These are phyloP conservation scores for Carlito syrichta DNA, from an alignment of 2,113 vertebrate species.

Conservation along the genomic window DNA sequence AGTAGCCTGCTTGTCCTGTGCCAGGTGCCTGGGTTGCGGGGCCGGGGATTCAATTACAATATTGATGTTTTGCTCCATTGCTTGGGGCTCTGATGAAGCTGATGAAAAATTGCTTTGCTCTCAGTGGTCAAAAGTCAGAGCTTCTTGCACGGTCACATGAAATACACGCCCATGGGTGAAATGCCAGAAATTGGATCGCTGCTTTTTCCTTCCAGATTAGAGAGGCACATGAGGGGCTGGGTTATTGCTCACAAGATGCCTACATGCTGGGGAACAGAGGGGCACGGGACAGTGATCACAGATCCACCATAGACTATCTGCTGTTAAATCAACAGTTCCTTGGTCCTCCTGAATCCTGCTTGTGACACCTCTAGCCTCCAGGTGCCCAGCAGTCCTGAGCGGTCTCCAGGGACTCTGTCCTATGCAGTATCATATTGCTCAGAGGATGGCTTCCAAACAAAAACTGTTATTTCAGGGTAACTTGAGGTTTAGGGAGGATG, in stretches of 20 bases:
- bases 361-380: no score
- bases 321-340: fast-evolving
- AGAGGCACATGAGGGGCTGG: slow-evolving; percentile 51
- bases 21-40: background rate
- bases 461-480: background rate
- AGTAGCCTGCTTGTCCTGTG: background rate
- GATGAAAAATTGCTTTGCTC: slow-evolving; percentile 69
- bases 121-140: background rate
- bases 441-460: background rate
- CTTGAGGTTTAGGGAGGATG: background rate
- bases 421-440: background rate
- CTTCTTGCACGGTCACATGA: background rate
- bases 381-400: background rate
- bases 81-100: background rate
- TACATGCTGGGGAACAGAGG: background rate
- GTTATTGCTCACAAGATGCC: background rate
- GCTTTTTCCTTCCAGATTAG: slow-evolving; percentile 55
- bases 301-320: background rate
- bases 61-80: slow-evolving; percentile 32
- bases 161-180: slow-evolving; percentile 63
- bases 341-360: background rate
- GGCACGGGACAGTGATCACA: fast-evolving
- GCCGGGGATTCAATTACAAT: background rate
- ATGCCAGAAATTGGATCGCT: slow-evolving; percentile 44
- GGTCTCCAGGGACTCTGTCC: fast-evolving